Conservation (phyloP, 2,888 invertebrate species). For the Dasypogon diadema region DNA sequence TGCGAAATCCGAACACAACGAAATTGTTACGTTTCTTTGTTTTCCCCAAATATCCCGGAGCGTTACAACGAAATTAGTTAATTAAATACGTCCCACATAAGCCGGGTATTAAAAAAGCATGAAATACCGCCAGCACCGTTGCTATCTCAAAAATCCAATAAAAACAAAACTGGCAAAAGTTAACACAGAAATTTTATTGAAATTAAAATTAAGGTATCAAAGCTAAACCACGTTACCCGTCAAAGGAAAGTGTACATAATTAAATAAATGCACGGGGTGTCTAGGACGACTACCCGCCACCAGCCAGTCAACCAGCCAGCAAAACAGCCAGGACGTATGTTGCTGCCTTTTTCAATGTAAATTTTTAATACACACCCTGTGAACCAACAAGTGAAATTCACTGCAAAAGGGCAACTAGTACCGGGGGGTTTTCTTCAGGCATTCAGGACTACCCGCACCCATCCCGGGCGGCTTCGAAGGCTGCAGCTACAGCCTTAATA, state of each 20-base stretch:
- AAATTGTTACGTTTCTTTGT: conserved; percentile 23
- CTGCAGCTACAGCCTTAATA: no score
- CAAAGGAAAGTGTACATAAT: neutral
- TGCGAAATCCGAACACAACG: conserved; percentile 2
- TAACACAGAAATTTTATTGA: conserved; percentile 36
- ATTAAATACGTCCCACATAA: conserved; percentile 36
- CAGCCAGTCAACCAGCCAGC: no score
- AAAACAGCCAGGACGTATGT: neutral
- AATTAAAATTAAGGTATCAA: conserved; percentile 40
- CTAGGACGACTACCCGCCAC: no score
- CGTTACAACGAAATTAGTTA: conserved; percentile 28
- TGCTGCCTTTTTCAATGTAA: neutral
- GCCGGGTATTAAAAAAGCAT: conserved; percentile 28
- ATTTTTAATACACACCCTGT: conserved; percentile 10
- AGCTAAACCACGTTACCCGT: conserved; percentile 6
- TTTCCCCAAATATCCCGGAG: conserved; percentile 14
- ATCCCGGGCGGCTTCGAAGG: neutral
- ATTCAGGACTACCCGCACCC: neutral
- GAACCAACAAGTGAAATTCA: conserved; percentile 18
- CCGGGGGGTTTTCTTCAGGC: neutral
- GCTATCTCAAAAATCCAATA: conserved; percentile 41
- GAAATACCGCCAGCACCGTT: neutral
- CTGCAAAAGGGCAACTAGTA: conserved; percentile 8
- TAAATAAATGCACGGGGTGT: conserved; percentile 20
- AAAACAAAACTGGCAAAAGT: conserved; percentile 32